Evolutionary conservation across 2,888 invertebrate species (phyloP), one percentile per base, ranked within the genome.

Genomic region (Cabera pusaria): DNA sequence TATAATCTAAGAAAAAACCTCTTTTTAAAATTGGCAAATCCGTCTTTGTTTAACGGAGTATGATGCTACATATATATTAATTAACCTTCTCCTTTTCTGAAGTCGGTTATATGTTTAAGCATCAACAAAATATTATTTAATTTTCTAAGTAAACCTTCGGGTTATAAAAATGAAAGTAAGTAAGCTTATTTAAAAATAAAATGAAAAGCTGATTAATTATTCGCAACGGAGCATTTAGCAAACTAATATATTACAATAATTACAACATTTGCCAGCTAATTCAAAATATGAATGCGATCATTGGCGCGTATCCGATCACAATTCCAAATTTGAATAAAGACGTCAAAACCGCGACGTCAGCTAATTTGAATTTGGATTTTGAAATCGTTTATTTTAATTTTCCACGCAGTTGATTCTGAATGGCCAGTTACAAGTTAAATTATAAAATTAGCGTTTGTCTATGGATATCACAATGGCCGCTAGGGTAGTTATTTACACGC

Each of bases 371-470:
- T 64, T 59, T 57, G 47, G 69, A 72, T 77, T 77, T 74, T 67
- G 71, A 53, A 65, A 77, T 72, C 85, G 82, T 87, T 87, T 82
- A 83, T 87, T 79, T 77, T 70, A 86, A 87, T 88, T 87, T 76
- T 64, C 68, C 83, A 86, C 86, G 81, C 87, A 75, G 83, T 85
- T 85, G 83, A 83, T 44, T 85, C 57, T 72, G 73, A 81, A 87
- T 82, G 62, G 51, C 56, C 44, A 64, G 68, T 50, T 57, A 70
- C 62, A 72, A 71, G 53, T 64, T 38, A 49, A 80, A 80, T 80
- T 80, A 73, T 72, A 72, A 72, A 80, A 73, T 70, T 73, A 74
- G 64, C 57, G 70, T 78, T 76, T 77, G 74, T 77, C 72, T 81
- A 73, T 59, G 26, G 27, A n/a, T 37, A 57, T 55, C 49, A 82